Evolutionary conservation across 1,140 invertebrate species (phyloP).

Genomic region (Bombus confusus): DNA sequence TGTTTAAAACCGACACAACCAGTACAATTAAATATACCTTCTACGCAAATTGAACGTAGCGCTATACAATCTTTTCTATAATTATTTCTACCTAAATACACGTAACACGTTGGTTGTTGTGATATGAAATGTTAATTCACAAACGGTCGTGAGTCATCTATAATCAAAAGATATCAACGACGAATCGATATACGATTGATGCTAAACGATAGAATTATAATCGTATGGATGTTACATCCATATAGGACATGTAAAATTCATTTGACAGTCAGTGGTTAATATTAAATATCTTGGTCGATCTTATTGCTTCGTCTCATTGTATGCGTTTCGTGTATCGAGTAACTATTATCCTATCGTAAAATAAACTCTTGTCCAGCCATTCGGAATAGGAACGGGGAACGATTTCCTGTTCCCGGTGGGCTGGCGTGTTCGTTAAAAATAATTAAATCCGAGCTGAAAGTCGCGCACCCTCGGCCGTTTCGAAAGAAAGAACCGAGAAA

Average conservation of each 20-base stretch:
- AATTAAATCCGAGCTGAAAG: conserved; percentile 59
- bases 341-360: neutral
- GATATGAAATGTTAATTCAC: no score
- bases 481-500: conserved; percentile 44
- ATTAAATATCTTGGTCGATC: neutral
- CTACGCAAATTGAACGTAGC: no score
- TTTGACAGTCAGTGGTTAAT: neutral
- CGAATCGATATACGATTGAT: no score
- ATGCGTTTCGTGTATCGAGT: neutral
- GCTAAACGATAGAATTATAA: no score
- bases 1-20: no score
- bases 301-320: neutral
- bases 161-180: no score
- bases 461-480: conserved; percentile 17
- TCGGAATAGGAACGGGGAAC: neutral
- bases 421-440: conserved; percentile 52
- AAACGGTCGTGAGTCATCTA: no score
- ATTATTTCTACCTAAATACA: no score
- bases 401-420: conserved; percentile 4
- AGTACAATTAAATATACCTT: no score
- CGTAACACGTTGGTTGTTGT: no score
- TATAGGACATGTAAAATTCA: neutral
- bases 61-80: no score
- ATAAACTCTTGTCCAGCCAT: neutral
- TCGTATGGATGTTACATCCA: no score